These are phyloP conservation scores for Peucedramus taeniatus DNA, from an alignment of 2,113 vertebrate species.

Conservation along the genomic window DNA sequence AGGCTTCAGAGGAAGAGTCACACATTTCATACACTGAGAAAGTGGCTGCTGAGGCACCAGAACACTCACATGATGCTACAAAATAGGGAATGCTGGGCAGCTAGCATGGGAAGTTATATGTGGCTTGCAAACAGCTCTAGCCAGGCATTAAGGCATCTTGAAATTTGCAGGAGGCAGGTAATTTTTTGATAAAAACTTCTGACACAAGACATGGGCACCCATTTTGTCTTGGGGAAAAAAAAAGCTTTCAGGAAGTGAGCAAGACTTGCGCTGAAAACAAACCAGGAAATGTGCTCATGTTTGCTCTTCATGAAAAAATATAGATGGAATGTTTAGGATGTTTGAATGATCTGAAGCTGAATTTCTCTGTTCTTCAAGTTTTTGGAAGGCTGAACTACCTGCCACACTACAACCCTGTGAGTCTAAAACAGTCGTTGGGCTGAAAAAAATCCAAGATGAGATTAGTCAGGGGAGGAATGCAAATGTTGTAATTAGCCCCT, in stretches of 20 bases:
- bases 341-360: background rate
- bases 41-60: background rate
- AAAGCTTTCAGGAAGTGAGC: background rate
- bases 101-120: background rate
- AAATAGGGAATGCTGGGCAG: background rate
- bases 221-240: background rate
- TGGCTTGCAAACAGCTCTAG: background rate
- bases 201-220: background rate
- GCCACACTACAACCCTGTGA: background rate
- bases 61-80: background rate
- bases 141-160: background rate
- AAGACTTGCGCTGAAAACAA: background rate
- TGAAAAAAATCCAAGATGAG: background rate
- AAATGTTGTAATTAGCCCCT: background rate
- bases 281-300: background rate
- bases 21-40: accelerated
- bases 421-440: background rate
- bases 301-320: background rate
- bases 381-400: background rate
- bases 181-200: background rate
- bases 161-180: background rate
- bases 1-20: background rate
- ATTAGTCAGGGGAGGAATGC: background rate
- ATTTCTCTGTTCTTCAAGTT: background rate
- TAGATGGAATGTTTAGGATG: background rate